Percentiles rank a stretch among this genome's conserved stretches.
phyloP scores from a whole-genome alignment of 2,888 invertebrate genomes.

The Melolontha melolontha region DNA sequence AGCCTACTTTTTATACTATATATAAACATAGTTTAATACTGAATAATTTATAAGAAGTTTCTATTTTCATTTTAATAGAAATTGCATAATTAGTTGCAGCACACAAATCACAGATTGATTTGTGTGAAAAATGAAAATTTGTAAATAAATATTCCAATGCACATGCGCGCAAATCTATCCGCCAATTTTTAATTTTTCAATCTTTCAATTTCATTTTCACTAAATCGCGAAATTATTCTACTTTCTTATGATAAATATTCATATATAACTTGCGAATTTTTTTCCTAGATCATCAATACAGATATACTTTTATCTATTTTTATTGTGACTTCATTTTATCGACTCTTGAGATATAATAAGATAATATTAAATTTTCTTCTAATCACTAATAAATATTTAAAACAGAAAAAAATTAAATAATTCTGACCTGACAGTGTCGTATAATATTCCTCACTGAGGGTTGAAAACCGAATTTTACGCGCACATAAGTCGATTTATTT shows the following conservation, averaged over 20 bases:
- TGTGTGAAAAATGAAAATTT: slow-evolving; percentile 15
- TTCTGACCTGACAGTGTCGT: slow-evolving; percentile 65
- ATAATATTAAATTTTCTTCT: neutral
- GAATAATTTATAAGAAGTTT: slow-evolving; percentile 33
- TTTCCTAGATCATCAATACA: too few relatives aligned
- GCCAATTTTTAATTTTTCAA: slow-evolving; percentile 25
- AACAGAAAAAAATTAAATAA: slow-evolving; percentile 36
- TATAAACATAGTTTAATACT: slow-evolving; percentile 23
- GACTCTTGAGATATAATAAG: neutral
- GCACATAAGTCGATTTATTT: slow-evolving; percentile 75
- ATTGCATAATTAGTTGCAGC: slow-evolving; percentile 32
- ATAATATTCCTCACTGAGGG: slow-evolving; percentile 63
- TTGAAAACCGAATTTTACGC: slow-evolving; percentile 75
- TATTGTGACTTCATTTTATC: neutral
- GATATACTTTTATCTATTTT: too few relatives aligned
- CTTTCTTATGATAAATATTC: neutral
- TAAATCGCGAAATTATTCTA: slow-evolving; percentile 5
- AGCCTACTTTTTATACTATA: slow-evolving; percentile 55
- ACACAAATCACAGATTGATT: slow-evolving; percentile 13
- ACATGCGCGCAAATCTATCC: slow-evolving; percentile 17
- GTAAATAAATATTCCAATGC: neutral
- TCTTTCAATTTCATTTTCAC: neutral
- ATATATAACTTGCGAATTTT: too few relatives aligned
- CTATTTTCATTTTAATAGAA: slow-evolving; percentile 37
- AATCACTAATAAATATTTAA: neutral